These are phyloP conservation scores for Ruditapes philippinarum DNA, from an alignment of 1,140 invertebrate species.

Conservation along the genomic window DNA sequence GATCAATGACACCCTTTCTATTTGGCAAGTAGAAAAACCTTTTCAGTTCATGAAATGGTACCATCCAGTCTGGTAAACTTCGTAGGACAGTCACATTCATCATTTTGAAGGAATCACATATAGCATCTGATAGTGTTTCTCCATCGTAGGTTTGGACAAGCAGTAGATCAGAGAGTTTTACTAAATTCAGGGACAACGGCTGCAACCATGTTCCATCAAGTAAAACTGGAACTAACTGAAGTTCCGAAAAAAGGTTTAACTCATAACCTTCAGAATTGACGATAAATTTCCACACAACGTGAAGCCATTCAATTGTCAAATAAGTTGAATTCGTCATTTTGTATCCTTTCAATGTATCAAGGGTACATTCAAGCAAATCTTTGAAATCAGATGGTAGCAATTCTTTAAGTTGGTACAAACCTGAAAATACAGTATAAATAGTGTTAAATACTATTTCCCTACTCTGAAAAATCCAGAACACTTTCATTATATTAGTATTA, in stretches of 20 bases:
- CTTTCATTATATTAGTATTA: too few species aligned
- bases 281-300: conserved; percentile 26
- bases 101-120: neutral
- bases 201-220: neutral
- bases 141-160: neutral
- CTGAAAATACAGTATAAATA: neutral
- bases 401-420: neutral
- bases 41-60: neutral
- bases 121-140: neutral
- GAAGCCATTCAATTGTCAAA: neutral
- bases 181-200: neutral
- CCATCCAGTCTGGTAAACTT: conserved; percentile 18
- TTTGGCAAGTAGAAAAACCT: neutral
- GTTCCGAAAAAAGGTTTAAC: neutral
- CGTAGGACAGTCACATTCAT: neutral
- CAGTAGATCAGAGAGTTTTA: neutral
- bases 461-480: too few species aligned
- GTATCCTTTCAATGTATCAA: neutral
- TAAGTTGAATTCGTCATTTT: neutral
- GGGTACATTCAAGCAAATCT: neutral
- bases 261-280: neutral
- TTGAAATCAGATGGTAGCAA: neutral
- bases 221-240: neutral
- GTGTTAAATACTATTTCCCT: too few species aligned
- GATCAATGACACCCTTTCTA: neutral